phyloP scores from a whole-genome alignment of 1,140 invertebrate genomes.

The Camponotus vicinus region DNA sequence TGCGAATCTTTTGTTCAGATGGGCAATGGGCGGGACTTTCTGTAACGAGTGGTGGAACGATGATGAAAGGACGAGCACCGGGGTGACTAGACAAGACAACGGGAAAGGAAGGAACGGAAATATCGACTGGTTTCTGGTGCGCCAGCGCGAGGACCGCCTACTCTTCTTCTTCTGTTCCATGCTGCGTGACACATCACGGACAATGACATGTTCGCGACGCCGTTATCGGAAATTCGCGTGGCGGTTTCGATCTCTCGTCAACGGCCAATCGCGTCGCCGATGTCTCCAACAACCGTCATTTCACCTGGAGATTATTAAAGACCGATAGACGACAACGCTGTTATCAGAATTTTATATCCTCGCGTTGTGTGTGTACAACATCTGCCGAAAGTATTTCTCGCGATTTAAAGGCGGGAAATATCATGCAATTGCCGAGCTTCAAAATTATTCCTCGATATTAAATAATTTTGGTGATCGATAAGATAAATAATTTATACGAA shows the following conservation, averaged over 20 bases:
- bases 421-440: too few relatives aligned
- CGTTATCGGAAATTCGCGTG: constrained; percentile 50
- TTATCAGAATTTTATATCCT: constrained; percentile 39
- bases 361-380: not conserved
- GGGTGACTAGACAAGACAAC: constrained; percentile 80
- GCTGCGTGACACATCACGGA: constrained; percentile 37
- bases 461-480: not conserved
- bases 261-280: constrained; percentile 10
- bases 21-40: constrained; percentile 77
- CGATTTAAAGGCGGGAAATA: not conserved
- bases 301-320: not conserved
- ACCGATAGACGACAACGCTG: not conserved
- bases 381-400: not conserved
- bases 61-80: constrained; percentile 76
- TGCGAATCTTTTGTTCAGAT: constrained; percentile 4
- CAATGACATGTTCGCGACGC: constrained; percentile 44
- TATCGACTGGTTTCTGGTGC: constrained; percentile 74
- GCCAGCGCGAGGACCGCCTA: constrained; percentile 82
- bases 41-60: constrained; percentile 57
- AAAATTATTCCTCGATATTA: too few relatives aligned
- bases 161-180: constrained; percentile 37
- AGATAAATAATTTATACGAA: not conserved
- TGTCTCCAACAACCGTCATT: constrained; percentile 1
- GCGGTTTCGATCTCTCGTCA: not conserved
- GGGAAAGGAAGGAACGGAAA: constrained; percentile 69